Evolutionary conservation across 2,113 vertebrate genomes (phyloP).

Genomic region (Nerophis lumbriciformis): DNA sequence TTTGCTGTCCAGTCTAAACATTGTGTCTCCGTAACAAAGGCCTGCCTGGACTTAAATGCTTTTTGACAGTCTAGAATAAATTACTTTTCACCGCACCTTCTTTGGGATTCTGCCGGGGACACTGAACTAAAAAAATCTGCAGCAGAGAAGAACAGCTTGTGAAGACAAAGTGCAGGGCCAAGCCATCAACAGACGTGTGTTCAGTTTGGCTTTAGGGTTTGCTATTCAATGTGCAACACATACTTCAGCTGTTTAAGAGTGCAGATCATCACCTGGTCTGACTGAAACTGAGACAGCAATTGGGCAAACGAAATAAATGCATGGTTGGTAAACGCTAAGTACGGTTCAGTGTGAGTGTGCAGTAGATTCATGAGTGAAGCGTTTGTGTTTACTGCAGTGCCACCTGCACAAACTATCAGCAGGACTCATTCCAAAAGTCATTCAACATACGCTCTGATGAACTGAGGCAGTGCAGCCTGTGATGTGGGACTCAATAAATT

Average conservation of each 20-base stretch:
- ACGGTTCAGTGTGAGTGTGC: conserved; percentile 4
- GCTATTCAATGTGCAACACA: conserved; percentile 36
- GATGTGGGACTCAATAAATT: conserved; percentile 19
- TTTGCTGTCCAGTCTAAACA: background rate
- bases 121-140: conserved; percentile 29
- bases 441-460: conserved; percentile 25
- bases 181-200: background rate
- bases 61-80: conserved; percentile 29
- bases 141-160: conserved; percentile 16
- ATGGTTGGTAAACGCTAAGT: background rate
- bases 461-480: conserved; percentile 15
- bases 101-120: conserved; percentile 32
- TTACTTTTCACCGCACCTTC: conserved; percentile 20
- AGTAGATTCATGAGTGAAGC: conserved; percentile 3
- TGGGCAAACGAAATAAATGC: background rate
- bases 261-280: conserved; percentile 19
- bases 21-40: conserved; percentile 5
- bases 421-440: conserved; percentile 21
- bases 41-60: conserved; percentile 33
- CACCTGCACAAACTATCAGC: conserved; percentile 12
- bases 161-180: conserved; percentile 21
- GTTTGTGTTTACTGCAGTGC: conserved; percentile 3
- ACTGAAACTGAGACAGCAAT: conserved; percentile 22
- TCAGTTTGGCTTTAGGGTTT: conserved; percentile 26
- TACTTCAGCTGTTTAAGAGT: conserved; percentile 22